phyloP scores from a whole-genome alignment of 1,140 invertebrate genomes.

The Neodiprion fabricii region DNA sequence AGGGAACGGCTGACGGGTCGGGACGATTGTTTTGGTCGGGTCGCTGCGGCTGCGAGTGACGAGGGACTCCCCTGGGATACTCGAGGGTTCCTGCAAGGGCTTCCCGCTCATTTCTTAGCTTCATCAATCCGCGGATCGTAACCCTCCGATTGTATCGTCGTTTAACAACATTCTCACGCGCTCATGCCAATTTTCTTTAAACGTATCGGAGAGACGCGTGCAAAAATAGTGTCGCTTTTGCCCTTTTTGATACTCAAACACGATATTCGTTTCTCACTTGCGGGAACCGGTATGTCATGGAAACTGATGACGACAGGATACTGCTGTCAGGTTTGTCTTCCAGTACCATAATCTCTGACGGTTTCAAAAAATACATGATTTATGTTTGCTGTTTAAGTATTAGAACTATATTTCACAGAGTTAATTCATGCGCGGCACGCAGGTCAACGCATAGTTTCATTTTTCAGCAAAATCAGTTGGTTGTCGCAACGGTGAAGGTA shows the following conservation, averaged over 20 bases:
- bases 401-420: too few species aligned
- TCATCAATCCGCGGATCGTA: neutral
- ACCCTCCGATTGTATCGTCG: neutral
- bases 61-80: slow-evolving; percentile 4
- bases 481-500: too few species aligned
- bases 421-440: too few species aligned
- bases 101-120: neutral
- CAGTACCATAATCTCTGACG: too few species aligned
- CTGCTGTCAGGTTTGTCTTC: neutral
- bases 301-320: neutral
- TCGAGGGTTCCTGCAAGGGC: neutral
- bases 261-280: neutral
- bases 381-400: too few species aligned
- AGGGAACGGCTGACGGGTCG: slow-evolving; percentile 11
- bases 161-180: neutral
- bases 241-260: neutral
- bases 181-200: neutral
- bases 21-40: slow-evolving; percentile 12
- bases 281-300: neutral
- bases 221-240: neutral
- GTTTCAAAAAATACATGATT: too few species aligned
- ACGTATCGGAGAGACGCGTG: neutral
- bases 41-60: slow-evolving; percentile 10
- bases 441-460: too few species aligned
- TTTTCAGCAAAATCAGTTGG: too few species aligned